Evolutionary conservation across 2,113 vertebrate genomes (phyloP), one percentile per base, ranked within the genome.

Genomic region (Hippocampus mohnikei): DNA sequence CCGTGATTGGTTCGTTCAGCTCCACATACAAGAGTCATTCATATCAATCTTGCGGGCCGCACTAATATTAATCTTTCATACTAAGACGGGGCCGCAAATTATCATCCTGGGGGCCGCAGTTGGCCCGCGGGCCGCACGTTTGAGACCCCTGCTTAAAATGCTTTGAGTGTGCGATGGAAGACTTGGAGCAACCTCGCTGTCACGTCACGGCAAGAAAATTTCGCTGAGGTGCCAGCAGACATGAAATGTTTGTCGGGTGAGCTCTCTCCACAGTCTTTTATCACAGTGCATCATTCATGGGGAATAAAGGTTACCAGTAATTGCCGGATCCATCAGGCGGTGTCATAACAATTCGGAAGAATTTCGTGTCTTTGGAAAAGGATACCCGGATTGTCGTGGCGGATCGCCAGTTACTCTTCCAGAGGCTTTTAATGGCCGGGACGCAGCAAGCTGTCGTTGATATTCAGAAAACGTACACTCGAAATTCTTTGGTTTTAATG

Each of bases 381-480:
- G n/a, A 23, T n/a, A n/a, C 20, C 0, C 11, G 0, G 53, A 56
- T 5, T 25, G 10, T 56, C 3, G 0, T 4, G n/a, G 53, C 5
- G 53, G 11, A 23, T 15, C 4, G n/a, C 10, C 10, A 8, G 8
- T 12, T n/a, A 55, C 2, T 55, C 8, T 55, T 55, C 8, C 2
- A 3, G 2, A 11, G 10, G 8, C 8, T 50, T 8, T 55, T 37
- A 0, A 6, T 37, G 33, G 33, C 13, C 42, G 3, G 42, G 42
- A 44, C 1, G 13, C 3, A 7, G 13, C 12, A 25, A 58, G 23
- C 66, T 75, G 62, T 81, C 83, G 81, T 83, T 73, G 80, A 79
- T 83, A 76, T 87, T 82, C 81, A 77, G 69, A 82, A 84, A 86
- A 78, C 76, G 64, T 81, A 68, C 73, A 74, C 65, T 80, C 66